Base-by-base conservation (phyloP, 1,140 invertebrate genomes). In the Ceratina australensis region DNA sequence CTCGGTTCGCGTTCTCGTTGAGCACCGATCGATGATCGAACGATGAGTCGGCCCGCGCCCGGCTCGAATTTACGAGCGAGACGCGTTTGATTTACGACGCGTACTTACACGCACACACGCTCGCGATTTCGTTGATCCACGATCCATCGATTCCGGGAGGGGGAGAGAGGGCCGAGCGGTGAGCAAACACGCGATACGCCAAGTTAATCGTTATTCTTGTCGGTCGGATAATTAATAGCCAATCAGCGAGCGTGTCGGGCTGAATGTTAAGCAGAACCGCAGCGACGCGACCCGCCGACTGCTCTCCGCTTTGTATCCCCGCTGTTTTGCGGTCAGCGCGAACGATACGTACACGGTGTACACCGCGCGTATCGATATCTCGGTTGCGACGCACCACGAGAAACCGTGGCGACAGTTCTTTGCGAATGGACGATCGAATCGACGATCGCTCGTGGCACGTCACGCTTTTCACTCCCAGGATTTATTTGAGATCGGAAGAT, bases 131-230 rank as follows among this genome's bases (percentile, higher is more conserved):
- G 63, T 82, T 83, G 84, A 86, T 83, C 84, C 83, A 84, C 84
- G 72, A 86, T 84, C 81, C 84, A 86, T 86, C 84, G 75, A 68
- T 47, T 71, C 42, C 28, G 42, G 71, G 65, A 52, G 42, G 69
- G 18, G 81, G 82, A 81, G 33, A 10, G 69, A 20, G 78, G 82
- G 78, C 78, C 78, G 57, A 64, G 74, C 66, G 80, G 65, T 72
- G 72, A 75, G 68, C 79, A 79, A 81, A 84, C 76, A 81, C 81
- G 79, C 82, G 71, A 85, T 82, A 84, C 80, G 79, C 85, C 65
- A 80, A 83, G 86, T 87, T 87, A 86, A 87, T 87, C 86, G 85
- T 86, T 87, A 87, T 87, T 87, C 86, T 86, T 85, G 85, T 84
- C 85, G 80, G 86, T 80, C 60, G 83, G 86, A 85, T 85, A 87